Conservation (phyloP, 1,140 invertebrate species). For the Drosophila auraria region DNA sequence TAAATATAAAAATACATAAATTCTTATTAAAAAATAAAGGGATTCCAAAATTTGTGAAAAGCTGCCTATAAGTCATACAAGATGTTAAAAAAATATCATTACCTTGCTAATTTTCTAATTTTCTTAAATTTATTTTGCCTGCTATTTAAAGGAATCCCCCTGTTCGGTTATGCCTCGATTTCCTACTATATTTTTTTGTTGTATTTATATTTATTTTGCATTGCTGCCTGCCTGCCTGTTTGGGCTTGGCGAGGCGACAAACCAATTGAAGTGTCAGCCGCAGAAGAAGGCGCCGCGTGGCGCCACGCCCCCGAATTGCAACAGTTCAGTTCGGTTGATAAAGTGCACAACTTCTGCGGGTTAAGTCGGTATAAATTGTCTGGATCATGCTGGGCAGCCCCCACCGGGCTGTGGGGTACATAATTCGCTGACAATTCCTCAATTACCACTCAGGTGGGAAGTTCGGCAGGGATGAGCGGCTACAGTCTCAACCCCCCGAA, state of each 20-base stretch:
- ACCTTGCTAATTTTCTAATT: too few species aligned
- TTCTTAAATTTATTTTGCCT: too few species aligned
- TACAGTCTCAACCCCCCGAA: not conserved
- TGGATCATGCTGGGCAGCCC: conserved; percentile 40
- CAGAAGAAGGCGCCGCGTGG: conserved; percentile 72
- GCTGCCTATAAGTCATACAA: too few species aligned
- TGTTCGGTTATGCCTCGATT: not conserved
- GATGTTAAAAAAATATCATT: too few species aligned
- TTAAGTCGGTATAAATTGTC: conserved; percentile 45
- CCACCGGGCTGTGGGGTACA: conserved; percentile 15
- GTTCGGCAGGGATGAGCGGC: not conserved
- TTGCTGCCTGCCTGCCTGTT: conserved; percentile 7
- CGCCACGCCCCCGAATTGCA: conserved; percentile 73
- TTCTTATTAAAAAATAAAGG: too few species aligned
- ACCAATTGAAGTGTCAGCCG: conserved; percentile 82
- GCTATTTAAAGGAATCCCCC: not conserved
- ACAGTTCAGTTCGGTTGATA: conserved; percentile 55
- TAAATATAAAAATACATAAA: too few species aligned
- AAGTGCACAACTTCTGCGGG: conserved; percentile 73
- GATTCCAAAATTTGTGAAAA: too few species aligned
- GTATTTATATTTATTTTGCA: conserved; percentile 30
- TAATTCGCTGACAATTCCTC: conserved; percentile 79
- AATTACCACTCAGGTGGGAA: conserved; percentile 41
- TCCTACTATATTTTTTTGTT: not conserved
- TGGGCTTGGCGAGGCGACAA: conserved; percentile 54